phyloP scores from a whole-genome alignment of 2,888 invertebrate genomes.

The Eucera pruinosa region DNA sequence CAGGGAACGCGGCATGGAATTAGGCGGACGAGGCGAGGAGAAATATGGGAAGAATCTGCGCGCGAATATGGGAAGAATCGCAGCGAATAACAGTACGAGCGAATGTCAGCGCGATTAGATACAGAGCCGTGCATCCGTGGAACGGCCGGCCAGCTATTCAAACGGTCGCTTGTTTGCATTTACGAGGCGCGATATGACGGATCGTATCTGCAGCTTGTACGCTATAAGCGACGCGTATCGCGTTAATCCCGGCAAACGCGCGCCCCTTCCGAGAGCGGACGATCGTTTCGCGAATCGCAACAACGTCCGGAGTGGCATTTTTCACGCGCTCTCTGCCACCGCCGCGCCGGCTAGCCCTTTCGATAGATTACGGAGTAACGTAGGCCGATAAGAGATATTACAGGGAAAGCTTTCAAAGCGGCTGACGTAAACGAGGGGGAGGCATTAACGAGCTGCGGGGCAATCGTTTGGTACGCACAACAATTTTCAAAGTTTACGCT shows the following conservation, averaged over 20 bases:
- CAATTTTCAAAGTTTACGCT: neutral
- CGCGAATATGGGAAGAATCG: neutral
- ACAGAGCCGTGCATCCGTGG: neutral
- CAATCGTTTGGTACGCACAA: no score
- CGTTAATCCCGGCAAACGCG: neutral
- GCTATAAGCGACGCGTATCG: slow-evolving; percentile 16
- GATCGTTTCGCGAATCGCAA: no score
- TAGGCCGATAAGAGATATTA: no score
- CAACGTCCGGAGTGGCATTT: neutral
- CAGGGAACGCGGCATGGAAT: neutral
- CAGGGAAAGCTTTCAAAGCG: no score
- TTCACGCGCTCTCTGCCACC: neutral
- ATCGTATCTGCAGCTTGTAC: slow-evolving; percentile 18
- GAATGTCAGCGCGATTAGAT: slow-evolving; percentile 28
- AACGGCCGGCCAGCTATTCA: slow-evolving; percentile 10
- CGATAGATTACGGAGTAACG: no score
- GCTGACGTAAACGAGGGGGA: no score
- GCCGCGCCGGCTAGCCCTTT: neutral
- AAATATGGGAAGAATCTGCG: slow-evolving; percentile 39
- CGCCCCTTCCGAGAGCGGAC: neutral
- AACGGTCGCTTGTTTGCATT: slow-evolving; percentile 30
- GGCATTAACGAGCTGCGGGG: no score
- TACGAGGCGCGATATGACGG: slow-evolving; percentile 31
- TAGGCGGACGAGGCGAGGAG: slow-evolving; percentile 16
- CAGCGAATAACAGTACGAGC: slow-evolving; percentile 16